Evolutionary conservation across 2,888 invertebrate species (phyloP), one percentile per base, ranked within the genome.

Genomic region (Trissonchulus latispiculum): DNA sequence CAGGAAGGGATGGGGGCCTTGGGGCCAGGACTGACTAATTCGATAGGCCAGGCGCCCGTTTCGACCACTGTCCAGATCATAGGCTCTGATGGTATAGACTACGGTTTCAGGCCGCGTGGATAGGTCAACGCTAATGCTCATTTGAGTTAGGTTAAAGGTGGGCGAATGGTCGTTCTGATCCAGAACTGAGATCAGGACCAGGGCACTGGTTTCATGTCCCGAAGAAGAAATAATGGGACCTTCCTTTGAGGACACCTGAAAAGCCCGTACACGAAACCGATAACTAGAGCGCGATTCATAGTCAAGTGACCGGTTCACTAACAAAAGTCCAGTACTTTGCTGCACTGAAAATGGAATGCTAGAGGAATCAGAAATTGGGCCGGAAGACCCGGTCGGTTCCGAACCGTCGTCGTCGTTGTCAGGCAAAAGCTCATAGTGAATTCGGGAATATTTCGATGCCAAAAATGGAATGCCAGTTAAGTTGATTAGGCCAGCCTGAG

Each of bases 41-140:
- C 92, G 91, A 86, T 95, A 96, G 0, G 93, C 95, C 78, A 97
- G 90, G 85, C 93, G 93, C 0, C 94, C 93, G 85, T 95, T 96
- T 82, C 95, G 95, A 0, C 93, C 95, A 0, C 91, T 90, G 84
- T 97, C 96, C 28, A 87, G 89, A 84, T 97, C 96, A 76, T 89
- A 89, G 0, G 95, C 96, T 64, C 88, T 87, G 1, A 95, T 90
- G 77, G 90, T 90, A 18, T 90, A 89, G 0, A 96, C 92, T 15
- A 90, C 89, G 0, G 90, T 23, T n/a, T 48, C 75, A 1, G 48
- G 1, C 28, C 8, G 33, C n/a, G 36, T 76, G 23, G 37, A 2
- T 8, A 70, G 15, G 2, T 48, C 70, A n/a, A 70, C 29, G 2
- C 8, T 2, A 29, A 36, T 18, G n/a, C 2, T 36, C 36, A 33